Base-by-base conservation (phyloP, 2,113 vertebrate species). In the Dermatemys mawii region DNA sequence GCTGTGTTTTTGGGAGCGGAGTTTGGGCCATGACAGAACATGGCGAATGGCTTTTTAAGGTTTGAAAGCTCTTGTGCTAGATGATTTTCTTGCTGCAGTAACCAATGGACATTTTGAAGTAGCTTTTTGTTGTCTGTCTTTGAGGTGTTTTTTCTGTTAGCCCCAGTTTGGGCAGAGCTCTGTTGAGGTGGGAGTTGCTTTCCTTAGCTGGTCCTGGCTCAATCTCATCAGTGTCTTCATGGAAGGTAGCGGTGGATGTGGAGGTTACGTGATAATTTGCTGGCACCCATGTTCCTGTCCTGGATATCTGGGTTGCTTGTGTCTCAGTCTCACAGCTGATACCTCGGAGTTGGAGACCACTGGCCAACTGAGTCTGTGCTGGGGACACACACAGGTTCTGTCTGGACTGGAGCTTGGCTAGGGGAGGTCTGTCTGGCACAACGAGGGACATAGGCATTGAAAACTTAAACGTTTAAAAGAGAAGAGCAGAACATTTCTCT, bases 71-170 rank as follows among this genome's bases (percentile, higher is more conserved):
- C 4, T 50, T 93, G 19, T 57, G 44, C 24, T 63, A 32, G 55
- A 63, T 63, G 29, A 90, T 48, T 16, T 93, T 87, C 87, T 41
- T 88, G 21, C 86, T 94, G 81, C 27, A 86, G 50, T 84, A 94
- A 16, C 48, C 91, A 73, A 26, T 8, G 38, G 22, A 11, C 38
- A 41, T 70, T 38, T 41, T 53, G 67, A 70, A 84, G 51, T 19
- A 27, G 12, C 4, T 93, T 87, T 80, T 92, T 94, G 80, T 38
- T 89, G 54, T 85, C 83, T 83, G 87, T 51, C n/a, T 87, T 78
- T 86, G 70, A 87, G 60, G 63, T 24, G 11, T 16, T 75, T 73
- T 67, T 41, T 21, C 67, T 3, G 84, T 90, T 83, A 57, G 70
- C 57, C 86, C 22, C 88, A 17, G 19, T 91, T 90, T 78, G 13